Evolutionary conservation across 2,113 vertebrate genomes (phyloP).

Genomic region (Cepphus grylle): DNA sequence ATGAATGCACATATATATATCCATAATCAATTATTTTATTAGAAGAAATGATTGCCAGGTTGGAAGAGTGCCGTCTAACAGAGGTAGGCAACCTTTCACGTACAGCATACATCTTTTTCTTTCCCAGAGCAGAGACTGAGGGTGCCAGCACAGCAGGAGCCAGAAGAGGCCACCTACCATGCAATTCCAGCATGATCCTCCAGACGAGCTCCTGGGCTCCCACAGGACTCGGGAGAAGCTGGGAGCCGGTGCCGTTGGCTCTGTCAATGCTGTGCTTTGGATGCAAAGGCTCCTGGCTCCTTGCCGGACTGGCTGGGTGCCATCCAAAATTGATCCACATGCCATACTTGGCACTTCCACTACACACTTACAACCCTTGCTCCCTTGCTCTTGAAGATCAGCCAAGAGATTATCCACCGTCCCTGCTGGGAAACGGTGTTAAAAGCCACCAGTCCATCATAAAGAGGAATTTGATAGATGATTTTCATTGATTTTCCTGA

Average conservation of each 20-base stretch:
- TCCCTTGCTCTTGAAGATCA: not conserved
- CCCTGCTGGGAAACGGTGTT: not conserved
- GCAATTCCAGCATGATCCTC: not conserved
- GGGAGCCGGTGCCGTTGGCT: accelerated
- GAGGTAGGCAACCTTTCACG: not conserved
- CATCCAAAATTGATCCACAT: not conserved
- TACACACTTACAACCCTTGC: not conserved
- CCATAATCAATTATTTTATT: not conserved
- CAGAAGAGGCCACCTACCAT: not conserved
- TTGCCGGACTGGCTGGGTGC: not conserved
- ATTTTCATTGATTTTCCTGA: not conserved
- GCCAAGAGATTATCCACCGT: not conserved
- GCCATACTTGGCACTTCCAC: not conserved
- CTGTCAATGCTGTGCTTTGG: not conserved
- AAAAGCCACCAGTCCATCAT: not conserved
- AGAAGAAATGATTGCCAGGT: not conserved
- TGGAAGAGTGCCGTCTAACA: not conserved
- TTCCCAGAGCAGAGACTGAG: not conserved
- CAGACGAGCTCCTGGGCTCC: not conserved
- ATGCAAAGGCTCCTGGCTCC: not conserved
- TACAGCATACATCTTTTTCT: not conserved
- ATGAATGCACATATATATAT: not conserved
- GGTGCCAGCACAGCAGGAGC: not conserved
- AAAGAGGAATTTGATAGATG: not conserved
- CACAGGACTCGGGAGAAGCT: not conserved